These are phyloP conservation scores for Syrmaticus mikado DNA, from an alignment of 2,113 vertebrate species.

Conservation along the genomic window DNA sequence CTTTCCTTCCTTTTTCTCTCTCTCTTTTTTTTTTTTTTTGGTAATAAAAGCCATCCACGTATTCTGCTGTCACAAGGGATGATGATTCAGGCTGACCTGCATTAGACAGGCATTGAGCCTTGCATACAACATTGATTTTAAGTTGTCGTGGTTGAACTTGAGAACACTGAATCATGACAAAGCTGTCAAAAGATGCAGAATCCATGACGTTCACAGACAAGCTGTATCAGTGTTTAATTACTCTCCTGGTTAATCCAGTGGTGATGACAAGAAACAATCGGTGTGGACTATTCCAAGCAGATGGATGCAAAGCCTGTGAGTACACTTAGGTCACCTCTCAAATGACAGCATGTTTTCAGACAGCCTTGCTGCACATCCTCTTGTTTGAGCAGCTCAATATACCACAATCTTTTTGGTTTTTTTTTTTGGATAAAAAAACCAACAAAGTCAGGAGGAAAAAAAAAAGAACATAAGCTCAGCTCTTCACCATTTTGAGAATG, in stretches of 20 bases:
- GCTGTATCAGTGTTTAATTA: not conserved
- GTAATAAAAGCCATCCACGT: not conserved
- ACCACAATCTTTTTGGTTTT: not conserved
- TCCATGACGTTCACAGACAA: not conserved
- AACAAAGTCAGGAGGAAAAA: not conserved
- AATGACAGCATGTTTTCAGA: not conserved
- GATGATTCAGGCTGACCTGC: conserved; percentile 43
- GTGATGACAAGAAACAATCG: not conserved
- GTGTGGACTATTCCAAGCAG: not conserved
- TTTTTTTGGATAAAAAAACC: not conserved
- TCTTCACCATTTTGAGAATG: not conserved
- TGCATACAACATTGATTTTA: not conserved
- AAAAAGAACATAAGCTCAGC: not conserved
- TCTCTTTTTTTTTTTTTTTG: not conserved
- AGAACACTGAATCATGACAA: not conserved
- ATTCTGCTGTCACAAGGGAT: not conserved
- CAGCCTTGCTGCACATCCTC: not conserved
- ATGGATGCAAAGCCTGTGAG: not conserved
- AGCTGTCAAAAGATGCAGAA: not conserved
- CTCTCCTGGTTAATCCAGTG: not conserved
- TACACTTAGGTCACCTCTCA: not conserved
- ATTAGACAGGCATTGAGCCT: not conserved
- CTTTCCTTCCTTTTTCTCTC: not conserved
- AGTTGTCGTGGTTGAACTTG: not conserved
- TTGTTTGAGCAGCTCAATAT: not conserved